Evolutionary conservation across 64 coral and sea anemone species (phyloP).

Genomic region (Montipora foliosa): DNA sequence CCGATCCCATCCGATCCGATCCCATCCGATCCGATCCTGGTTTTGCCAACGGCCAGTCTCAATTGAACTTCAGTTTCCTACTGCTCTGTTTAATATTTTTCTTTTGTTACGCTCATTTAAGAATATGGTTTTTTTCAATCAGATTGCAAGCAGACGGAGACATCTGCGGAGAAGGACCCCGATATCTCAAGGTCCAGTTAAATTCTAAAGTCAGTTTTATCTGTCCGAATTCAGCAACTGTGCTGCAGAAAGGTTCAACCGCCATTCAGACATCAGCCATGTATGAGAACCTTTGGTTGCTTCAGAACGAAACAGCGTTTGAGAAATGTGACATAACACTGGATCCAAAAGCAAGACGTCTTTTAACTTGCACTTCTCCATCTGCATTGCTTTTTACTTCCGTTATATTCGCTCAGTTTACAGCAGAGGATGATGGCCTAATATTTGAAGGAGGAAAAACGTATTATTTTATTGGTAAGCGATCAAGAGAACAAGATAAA

Average conservation of each 20-base stretch:
- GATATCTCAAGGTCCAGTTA: neutral
- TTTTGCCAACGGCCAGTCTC: too few relatives aligned
- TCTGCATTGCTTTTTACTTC: neutral
- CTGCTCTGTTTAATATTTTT: too few relatives aligned
- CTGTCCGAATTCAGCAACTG: conserved; percentile 32
- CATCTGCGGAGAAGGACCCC: neutral
- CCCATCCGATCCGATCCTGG: too few relatives aligned
- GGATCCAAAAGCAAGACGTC: neutral
- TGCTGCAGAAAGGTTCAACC: neutral
- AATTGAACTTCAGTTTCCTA: too few relatives aligned
- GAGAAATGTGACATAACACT: neutral
- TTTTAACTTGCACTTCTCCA: neutral
- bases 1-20: too few relatives aligned
- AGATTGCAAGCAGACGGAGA: neutral
- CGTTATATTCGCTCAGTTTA: neutral
- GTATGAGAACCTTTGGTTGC: conserved; percentile 34
- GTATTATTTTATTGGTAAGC: conserved; percentile 33
- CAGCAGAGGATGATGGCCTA: neutral
- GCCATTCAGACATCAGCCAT: neutral
- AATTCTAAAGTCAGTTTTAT: conserved; percentile 11
- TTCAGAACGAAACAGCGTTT: neutral
- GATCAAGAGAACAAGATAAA: neutral
- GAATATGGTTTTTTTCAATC: neutral
- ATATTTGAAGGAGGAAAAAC: neutral
- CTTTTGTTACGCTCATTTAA: too few relatives aligned